Base-by-base conservation (phyloP, 2,113 vertebrate species). In the Hystrix cristata region DNA sequence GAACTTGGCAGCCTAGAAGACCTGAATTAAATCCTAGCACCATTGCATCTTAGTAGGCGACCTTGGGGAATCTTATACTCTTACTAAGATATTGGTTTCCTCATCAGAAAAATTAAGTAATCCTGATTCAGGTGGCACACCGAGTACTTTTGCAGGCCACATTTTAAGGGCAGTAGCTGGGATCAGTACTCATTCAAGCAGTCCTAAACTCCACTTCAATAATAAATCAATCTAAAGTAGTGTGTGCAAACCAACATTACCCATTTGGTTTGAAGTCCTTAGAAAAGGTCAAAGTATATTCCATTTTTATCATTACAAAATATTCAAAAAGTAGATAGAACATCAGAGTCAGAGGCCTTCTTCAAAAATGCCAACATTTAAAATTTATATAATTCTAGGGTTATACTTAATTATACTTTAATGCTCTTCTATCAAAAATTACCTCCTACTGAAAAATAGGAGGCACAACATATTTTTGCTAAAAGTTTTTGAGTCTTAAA, bases 361-460 rank as follows among this genome's bases (percentile, higher is more conserved):
- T 87, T 94, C 16, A 88, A 79, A 95, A 87, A 51, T 90, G 43
- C 16, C 74, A 86, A 69, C 62, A 55, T 93, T 72, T 92, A 51
- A 71, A 65, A 53, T 62, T 78, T 71, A 43, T 76, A 57, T 57
- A 69, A 1, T 76, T 96, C 23, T 62, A 43, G 48, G 5, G 0
- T 55, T 74, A 27, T 65, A 53, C 6, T 83, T 48, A 90, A 62
- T 74, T 82, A 87, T 69, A 12, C 1, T 87, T 95, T 87, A 43
- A 29, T 71, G 43, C 0, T 38, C 9, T 93, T 6, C 34, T 59
- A 72, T 67, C 29, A 90, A 96, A 96, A 85, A 11, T 46, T 11
- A 16, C 27, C 31, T 67, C 11, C 48, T 64, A 25, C 29, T 16
- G 74, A 84, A 71, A 93, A 94, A 38, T 87, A 59, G 46, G 64